A percentile compares a stretch with the other conserved stretches of the same genome.
Evolutionary conservation across 2,797 vertebrate genomes (phyloP).

Genomic region (Falco cherrug): DNA sequence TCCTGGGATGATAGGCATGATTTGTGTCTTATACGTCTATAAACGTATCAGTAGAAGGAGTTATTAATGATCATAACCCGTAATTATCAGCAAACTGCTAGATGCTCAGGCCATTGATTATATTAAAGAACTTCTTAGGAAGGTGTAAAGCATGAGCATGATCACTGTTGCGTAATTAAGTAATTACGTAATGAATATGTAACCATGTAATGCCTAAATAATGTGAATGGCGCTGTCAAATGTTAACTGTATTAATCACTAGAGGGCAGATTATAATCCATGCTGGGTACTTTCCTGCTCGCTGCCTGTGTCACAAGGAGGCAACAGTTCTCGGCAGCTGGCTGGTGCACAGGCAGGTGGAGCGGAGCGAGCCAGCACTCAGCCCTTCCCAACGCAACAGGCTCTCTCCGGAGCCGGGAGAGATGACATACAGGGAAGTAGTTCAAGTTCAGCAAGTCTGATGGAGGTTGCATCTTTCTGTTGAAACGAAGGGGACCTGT

Average conservation of each 20-base stretch:
- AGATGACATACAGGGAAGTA: not conserved
- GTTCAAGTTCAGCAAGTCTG: not conserved
- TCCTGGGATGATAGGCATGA: not conserved
- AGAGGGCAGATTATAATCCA: constrained; percentile 51
- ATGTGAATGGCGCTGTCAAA: not conserved
- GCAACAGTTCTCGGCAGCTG: not conserved
- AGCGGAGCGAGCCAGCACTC: accelerated
- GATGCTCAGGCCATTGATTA: not conserved
- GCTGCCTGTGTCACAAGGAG: not conserved
- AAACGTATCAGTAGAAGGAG: constrained; percentile 6
- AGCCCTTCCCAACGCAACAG: accelerated
- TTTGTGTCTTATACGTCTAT: not conserved
- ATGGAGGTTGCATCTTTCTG: not conserved
- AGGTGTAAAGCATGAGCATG: constrained; percentile 7
- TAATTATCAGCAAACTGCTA: constrained; percentile 13
- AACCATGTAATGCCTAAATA: constrained; percentile 24
- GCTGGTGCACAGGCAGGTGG: not conserved
- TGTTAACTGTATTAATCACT: constrained; percentile 26
- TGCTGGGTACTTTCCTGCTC: not conserved
- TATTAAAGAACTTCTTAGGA: not conserved
- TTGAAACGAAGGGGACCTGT: not conserved
- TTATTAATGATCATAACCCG: not conserved
- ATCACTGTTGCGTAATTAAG: not conserved
- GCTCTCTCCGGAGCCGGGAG: not conserved
- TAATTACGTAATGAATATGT: not conserved